phyloP scores from a whole-genome alignment of 53 echinoderm and acorn worm species.

The Hippasteria phrygiana region DNA sequence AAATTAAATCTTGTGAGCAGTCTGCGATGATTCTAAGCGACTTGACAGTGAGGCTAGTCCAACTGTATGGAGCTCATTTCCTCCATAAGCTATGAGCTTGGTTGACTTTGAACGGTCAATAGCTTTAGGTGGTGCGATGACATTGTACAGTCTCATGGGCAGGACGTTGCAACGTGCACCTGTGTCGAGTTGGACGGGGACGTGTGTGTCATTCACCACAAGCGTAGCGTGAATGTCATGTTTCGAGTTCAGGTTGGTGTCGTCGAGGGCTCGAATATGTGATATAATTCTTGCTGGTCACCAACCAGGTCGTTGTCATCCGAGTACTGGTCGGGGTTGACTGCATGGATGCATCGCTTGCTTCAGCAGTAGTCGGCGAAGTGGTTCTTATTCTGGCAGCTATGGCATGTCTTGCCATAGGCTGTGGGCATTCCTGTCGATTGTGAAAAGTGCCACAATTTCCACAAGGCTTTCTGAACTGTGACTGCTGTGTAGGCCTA shows the following conservation, averaged over 20 bases:
- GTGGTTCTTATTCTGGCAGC: background rate
- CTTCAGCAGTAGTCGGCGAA: background rate
- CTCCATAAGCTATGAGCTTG: slow-evolving; percentile 6
- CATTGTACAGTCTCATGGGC: background rate
- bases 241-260: slow-evolving; percentile 5
- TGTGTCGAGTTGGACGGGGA: slow-evolving; percentile 37
- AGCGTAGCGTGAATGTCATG: slow-evolving; percentile 12
- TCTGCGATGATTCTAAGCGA: no score
- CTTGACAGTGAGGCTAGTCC: slow-evolving; percentile 13
- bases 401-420: slow-evolving; percentile 7
- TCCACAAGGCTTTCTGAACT: slow-evolving; percentile 5
- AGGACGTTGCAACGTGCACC: slow-evolving; percentile 49
- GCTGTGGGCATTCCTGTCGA: background rate
- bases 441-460: slow-evolving; percentile 11
- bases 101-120: background rate
- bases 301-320: background rate
- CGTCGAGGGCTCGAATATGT: background rate
- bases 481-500: background rate
- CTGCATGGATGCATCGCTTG: background rate
- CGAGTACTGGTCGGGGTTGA: background rate
- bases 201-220: slow-evolving; percentile 3
- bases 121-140: background rate
- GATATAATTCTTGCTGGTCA: slow-evolving; percentile 15
- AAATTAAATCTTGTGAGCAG: no score
- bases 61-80: background rate